These are phyloP conservation scores for Sitta carolinensis DNA, from an alignment of 2,797 vertebrate species.

Conservation along the genomic window DNA sequence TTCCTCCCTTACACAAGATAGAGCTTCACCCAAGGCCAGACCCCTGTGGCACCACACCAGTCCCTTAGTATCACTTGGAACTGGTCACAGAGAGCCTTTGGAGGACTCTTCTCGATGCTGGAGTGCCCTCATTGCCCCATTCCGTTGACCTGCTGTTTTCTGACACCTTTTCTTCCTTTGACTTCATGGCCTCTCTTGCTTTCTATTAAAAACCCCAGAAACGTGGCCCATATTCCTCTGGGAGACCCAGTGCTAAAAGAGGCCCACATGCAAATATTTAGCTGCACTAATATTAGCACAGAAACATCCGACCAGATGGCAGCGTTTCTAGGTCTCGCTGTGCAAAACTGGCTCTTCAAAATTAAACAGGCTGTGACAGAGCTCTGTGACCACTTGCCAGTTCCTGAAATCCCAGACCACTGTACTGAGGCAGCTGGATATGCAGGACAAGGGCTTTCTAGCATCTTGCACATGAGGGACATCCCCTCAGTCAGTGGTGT, in stretches of 20 bases:
- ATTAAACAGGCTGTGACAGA: not conserved
- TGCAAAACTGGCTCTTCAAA: not conserved
- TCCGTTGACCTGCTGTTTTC: not conserved
- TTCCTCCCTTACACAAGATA: conserved; percentile 22
- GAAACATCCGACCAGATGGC: conserved; percentile 17
- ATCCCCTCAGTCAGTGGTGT: accelerated
- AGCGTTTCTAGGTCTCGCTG: not conserved
- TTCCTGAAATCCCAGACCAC: not conserved
- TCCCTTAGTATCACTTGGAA: not conserved
- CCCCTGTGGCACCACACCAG: not conserved
- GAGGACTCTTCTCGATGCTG: not conserved
- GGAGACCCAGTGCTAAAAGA: conserved; percentile 22
- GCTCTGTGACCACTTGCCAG: not conserved
- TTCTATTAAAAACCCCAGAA: conserved; percentile 63
- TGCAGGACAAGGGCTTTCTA: not conserved
- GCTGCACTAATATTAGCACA: conserved; percentile 38
- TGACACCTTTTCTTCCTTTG: conserved; percentile 47
- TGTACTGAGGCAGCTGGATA: not conserved
- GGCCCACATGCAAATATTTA: conserved; percentile 61
- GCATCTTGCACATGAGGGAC: not conserved
- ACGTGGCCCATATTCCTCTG: not conserved
- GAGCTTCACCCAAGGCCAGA: not conserved
- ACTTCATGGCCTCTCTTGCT: not conserved
- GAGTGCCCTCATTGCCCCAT: accelerated
- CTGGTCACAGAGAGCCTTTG: not conserved